phyloP scores from a whole-genome alignment of 2,888 invertebrate genomes.

The Scaptomyza parva region DNA sequence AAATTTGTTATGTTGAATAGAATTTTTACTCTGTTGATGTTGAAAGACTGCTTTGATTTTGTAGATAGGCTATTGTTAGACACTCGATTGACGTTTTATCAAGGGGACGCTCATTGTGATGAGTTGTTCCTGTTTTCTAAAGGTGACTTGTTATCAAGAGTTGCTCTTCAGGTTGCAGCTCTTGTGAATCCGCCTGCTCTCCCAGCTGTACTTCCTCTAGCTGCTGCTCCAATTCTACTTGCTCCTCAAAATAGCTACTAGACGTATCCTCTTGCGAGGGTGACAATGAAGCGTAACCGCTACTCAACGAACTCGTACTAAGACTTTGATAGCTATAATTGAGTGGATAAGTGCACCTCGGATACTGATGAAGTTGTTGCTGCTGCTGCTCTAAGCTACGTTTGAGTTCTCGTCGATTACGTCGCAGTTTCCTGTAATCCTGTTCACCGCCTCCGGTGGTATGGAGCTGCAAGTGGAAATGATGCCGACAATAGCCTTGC shows the following conservation, averaged over 20 bases:
- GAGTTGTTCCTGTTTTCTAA: background rate
- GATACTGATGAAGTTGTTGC: conserved; percentile 9
- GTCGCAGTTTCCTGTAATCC: conserved; percentile 73
- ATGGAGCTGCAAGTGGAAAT: conserved; percentile 80
- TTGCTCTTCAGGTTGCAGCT: conserved; percentile 2
- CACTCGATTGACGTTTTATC: conserved; percentile 29
- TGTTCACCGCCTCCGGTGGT: conserved; percentile 49
- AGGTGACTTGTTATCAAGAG: conserved; percentile 22
- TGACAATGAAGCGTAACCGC: conserved; percentile 63
- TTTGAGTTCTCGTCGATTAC: conserved; percentile 76
- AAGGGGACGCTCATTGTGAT: background rate
- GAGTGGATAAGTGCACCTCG: conserved; percentile 37
- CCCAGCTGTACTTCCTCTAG: conserved; percentile 7
- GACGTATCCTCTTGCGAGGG: conserved; percentile 35
- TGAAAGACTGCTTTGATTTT: conserved; percentile 28
- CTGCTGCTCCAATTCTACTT: conserved; percentile 19
- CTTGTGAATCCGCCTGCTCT: conserved; percentile 4
- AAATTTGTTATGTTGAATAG: conserved; percentile 38
- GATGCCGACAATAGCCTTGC: conserved; percentile 83
- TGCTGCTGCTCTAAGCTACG: conserved; percentile 78
- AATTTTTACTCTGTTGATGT: background rate
- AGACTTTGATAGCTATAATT: conserved; percentile 38
- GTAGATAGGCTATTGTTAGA: conserved; percentile 1
- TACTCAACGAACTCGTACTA: conserved; percentile 63
- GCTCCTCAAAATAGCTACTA: conserved; percentile 22